These are phyloP conservation scores for Halocaridina rubra DNA, from an alignment of 2,888 invertebrate genomes.

Conservation along the genomic window DNA sequence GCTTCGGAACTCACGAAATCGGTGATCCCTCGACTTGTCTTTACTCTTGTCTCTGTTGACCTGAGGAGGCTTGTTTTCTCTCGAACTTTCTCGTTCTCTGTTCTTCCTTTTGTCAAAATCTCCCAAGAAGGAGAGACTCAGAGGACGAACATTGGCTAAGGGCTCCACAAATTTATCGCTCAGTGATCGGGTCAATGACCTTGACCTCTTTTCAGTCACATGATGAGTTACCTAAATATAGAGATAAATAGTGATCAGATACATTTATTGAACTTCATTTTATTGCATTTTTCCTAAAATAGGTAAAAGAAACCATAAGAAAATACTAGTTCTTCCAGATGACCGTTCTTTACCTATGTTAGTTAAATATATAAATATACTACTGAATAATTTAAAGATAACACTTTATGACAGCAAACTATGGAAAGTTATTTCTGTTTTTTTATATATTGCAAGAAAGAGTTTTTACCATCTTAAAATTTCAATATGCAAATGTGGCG, in stretches of 20 bases:
- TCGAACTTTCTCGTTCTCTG: slow-evolving; percentile 32
- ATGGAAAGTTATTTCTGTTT: too few relatives aligned
- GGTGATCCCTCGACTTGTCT: neutral
- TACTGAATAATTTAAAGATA: too few relatives aligned
- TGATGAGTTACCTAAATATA: slow-evolving; percentile 59
- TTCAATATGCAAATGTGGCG: too few relatives aligned
- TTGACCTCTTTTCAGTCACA: slow-evolving; percentile 60
- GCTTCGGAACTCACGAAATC: slow-evolving; percentile 3
- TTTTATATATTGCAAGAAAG: too few relatives aligned
- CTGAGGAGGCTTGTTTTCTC: slow-evolving; percentile 15
- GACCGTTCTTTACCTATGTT: too few relatives aligned
- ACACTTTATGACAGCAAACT: too few relatives aligned
- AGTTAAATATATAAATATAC: too few relatives aligned
- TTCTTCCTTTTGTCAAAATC: slow-evolving; percentile 49
- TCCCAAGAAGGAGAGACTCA: slow-evolving; percentile 39
- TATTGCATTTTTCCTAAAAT: too few relatives aligned
- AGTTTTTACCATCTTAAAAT: too few relatives aligned
- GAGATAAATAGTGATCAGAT: neutral
- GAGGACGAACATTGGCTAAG: slow-evolving; percentile 25
- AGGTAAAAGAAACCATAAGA: too few relatives aligned
- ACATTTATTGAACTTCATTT: too few relatives aligned
- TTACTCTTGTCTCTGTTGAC: slow-evolving; percentile 6
- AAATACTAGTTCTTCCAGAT: too few relatives aligned
- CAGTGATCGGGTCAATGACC: slow-evolving; percentile 59
- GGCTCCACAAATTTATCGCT: slow-evolving; percentile 58